These are phyloP conservation scores for Clupea harengus DNA, from an alignment of 2,113 vertebrate species.

Conservation along the genomic window DNA sequence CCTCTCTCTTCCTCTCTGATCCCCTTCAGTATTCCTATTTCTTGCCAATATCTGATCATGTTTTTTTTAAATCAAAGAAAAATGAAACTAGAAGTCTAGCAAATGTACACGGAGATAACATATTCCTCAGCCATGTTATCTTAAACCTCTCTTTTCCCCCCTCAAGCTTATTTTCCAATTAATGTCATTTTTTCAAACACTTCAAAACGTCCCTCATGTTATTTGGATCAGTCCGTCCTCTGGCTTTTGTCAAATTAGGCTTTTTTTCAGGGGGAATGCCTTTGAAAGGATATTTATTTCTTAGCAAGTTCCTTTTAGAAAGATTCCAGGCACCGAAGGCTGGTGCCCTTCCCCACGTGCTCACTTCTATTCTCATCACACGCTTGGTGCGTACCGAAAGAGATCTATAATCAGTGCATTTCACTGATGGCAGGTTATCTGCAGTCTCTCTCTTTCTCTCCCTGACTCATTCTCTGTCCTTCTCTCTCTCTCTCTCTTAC, in stretches of 20 bases:
- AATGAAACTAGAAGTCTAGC: neutral
- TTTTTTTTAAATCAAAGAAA: neutral
- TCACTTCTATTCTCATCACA: constrained; percentile 1
- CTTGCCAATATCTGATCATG: neutral
- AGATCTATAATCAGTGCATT: constrained; percentile 16
- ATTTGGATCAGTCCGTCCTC: neutral
- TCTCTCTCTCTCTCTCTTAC: neutral
- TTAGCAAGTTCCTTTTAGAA: neutral
- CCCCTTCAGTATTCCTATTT: neutral
- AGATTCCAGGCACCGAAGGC: neutral
- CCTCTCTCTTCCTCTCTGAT: neutral
- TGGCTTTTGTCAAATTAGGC: neutral
- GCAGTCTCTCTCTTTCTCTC: neutral
- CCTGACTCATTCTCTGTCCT: neutral
- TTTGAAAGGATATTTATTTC: constrained; percentile 18
- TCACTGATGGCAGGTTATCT: constrained; percentile 15
- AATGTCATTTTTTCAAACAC: neutral
- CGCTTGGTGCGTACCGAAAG: neutral
- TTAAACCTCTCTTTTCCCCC: neutral
- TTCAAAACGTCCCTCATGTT: neutral
- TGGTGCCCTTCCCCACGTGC: neutral
- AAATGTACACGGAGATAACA: neutral
- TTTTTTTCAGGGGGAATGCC: neutral
- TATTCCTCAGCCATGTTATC: constrained; percentile 6
- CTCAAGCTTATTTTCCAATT: constrained; percentile 12